phyloP scores from a whole-genome alignment of 2,888 invertebrate genomes.

The Melieria omissa region DNA sequence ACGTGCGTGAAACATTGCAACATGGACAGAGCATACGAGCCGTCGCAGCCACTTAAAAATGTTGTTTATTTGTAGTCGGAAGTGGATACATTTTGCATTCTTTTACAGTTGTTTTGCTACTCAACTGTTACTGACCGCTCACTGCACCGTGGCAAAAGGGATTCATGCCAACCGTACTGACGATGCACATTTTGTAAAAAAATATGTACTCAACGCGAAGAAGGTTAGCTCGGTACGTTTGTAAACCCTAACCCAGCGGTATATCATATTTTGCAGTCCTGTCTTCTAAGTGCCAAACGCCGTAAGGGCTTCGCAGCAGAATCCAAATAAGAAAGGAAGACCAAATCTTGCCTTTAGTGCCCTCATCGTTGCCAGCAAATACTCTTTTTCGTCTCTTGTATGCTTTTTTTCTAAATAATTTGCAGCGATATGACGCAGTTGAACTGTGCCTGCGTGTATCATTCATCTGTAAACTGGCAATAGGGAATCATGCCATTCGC shows the following conservation, averaged over 20 bases:
- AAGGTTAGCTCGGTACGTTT: too few relatives aligned
- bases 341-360: neutral
- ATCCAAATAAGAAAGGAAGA: neutral
- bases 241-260: neutral
- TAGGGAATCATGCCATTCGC: constrained; percentile 33
- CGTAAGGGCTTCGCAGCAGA: neutral
- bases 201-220: too few relatives aligned
- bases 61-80: neutral
- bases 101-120: neutral
- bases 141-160: constrained; percentile 3
- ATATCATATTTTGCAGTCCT: too few relatives aligned
- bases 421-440: constrained; percentile 48
- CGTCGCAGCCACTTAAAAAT: too few relatives aligned
- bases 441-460: constrained; percentile 47
- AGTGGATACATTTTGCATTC: constrained; percentile 14
- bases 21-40: too few relatives aligned
- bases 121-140: too few relatives aligned
- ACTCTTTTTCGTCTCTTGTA: constrained; percentile 7
- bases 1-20: too few relatives aligned
- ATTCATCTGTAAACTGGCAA: constrained; percentile 32
- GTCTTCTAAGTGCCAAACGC: too few relatives aligned
- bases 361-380: neutral
- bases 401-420: constrained; percentile 38
- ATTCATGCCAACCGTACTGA: constrained; percentile 24
- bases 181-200: neutral